Evolutionary conservation across 1,140 invertebrate species (phyloP).

Genomic region (Scaptomyza hsui): DNA sequence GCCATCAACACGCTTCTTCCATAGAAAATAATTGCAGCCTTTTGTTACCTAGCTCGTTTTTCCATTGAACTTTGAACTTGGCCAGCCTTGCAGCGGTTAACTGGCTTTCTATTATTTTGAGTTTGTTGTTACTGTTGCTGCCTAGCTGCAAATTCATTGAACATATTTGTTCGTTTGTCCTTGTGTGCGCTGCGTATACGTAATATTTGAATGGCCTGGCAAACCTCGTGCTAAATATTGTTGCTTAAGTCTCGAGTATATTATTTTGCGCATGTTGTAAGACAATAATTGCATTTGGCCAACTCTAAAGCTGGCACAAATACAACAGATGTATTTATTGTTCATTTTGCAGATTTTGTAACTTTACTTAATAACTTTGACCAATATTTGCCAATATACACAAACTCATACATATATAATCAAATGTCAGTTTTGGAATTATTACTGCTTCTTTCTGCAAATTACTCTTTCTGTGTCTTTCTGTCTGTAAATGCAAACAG

Average conservation of each 20-base stretch:
- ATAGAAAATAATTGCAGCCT: conserved; percentile 21
- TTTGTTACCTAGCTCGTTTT: conserved; percentile 38
- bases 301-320: conserved; percentile 7
- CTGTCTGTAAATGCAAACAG: conserved; percentile 46
- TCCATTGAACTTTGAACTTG: conserved; percentile 78
- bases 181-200: conserved; percentile 64
- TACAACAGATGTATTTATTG: conserved; percentile 10
- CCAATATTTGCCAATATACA: conserved; percentile 21
- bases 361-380: conserved; percentile 22
- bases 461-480: conserved; percentile 8
- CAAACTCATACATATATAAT: neutral
- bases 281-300: conserved; percentile 32
- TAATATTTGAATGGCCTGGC: conserved; percentile 42
- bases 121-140: conserved; percentile 9
- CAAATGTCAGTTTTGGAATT: conserved; percentile 36
- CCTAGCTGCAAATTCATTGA: conserved; percentile 43
- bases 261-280: conserved; percentile 11
- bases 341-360: conserved; percentile 12
- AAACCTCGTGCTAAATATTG: conserved; percentile 41
- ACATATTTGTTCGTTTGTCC: conserved; percentile 24
- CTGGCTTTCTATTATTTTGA: conserved; percentile 62
- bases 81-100: conserved; percentile 39
- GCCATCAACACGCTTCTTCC: conserved; percentile 53
- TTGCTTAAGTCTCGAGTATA: neutral
- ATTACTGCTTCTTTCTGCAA: conserved; percentile 4